Evolutionary conservation across 2,797 vertebrate genomes (phyloP).

Genomic region (Semotilus atromaculatus): DNA sequence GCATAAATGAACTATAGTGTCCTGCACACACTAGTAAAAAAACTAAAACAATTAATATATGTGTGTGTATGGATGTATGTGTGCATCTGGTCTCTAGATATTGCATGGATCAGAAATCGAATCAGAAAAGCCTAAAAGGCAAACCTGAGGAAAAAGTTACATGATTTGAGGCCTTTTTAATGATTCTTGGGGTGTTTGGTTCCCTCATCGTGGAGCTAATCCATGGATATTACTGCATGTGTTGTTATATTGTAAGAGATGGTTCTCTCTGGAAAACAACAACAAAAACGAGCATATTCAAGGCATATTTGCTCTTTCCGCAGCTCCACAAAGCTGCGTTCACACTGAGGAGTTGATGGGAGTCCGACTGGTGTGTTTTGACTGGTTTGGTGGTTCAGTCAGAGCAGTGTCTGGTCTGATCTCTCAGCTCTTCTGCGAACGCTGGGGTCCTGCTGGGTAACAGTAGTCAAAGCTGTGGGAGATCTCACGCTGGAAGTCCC

Average conservation of each 20-base stretch:
- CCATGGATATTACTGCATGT: background rate
- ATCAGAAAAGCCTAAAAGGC: background rate
- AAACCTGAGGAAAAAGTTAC: no score
- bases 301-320: background rate
- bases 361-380: slow-evolving; percentile 5
- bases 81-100: background rate
- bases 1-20: no score
- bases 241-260: background rate
- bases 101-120: background rate
- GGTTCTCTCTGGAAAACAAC: background rate
- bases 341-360: background rate
- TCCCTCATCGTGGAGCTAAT: background rate
- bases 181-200: background rate
- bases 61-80: no score
- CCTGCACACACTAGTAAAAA: no score
- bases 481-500: background rate
- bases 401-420: background rate
- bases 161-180: background rate
- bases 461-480: slow-evolving; percentile 45
- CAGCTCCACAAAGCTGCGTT: background rate
- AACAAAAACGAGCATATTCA: background rate
- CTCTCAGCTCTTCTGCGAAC: background rate
- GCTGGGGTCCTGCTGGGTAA: slow-evolving; percentile 24
- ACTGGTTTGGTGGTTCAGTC: slow-evolving; percentile 30
- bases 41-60: no score